Evolutionary conservation across 2,888 invertebrate species (phyloP).

Genomic region (Conchocele bisecta): DNA sequence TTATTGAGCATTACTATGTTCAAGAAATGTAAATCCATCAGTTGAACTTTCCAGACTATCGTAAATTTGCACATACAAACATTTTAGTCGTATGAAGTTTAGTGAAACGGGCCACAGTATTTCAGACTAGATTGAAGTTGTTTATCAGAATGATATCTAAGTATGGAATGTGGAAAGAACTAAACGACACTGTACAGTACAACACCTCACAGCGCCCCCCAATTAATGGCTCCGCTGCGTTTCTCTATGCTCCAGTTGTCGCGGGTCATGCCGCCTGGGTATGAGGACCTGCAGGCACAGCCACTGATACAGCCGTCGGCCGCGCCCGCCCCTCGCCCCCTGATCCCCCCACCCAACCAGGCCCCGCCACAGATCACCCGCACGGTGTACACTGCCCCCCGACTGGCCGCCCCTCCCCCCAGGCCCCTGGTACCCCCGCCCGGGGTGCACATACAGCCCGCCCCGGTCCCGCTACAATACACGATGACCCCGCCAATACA

Average conservation of each 20-base stretch:
- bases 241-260: constrained; percentile 49
- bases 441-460: neutral
- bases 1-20: too few relatives aligned
- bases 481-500: neutral
- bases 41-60: too few relatives aligned
- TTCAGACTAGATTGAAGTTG: too few relatives aligned
- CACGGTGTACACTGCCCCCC: neutral
- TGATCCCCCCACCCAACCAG: neutral
- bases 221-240: too few relatives aligned
- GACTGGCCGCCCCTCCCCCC: neutral
- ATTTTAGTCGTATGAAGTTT: too few relatives aligned
- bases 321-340: neutral
- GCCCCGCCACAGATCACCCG: constrained; percentile 7
- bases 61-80: too few relatives aligned
- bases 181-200: too few relatives aligned
- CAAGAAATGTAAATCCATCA: too few relatives aligned
- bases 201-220: too few relatives aligned
- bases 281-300: constrained; percentile 32
- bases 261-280: constrained; percentile 61
- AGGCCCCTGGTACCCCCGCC: constrained; percentile 6
- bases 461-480: neutral
- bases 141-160: too few relatives aligned
- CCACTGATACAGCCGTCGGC: neutral
- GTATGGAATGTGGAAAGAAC: too few relatives aligned
- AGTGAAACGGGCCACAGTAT: too few relatives aligned